Evolutionary conservation across 2,113 vertebrate genomes (phyloP).

Genomic region (Lonchura striata): DNA sequence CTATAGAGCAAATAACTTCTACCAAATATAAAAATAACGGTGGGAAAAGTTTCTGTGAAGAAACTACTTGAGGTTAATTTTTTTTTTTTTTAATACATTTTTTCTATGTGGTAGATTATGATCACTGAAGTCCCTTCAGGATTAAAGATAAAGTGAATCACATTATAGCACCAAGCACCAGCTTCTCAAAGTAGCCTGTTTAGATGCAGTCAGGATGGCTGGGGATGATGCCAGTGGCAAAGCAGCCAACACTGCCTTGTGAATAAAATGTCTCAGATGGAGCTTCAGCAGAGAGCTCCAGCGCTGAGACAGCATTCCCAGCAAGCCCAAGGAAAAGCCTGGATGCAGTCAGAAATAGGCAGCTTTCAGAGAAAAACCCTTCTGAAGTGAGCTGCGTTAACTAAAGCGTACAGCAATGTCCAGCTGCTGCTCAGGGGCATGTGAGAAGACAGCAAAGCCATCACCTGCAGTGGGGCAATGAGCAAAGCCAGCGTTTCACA

Average conservation of each 20-base stretch:
- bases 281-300: no score
- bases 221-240: background rate
- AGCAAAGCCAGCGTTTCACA: rapidly evolving
- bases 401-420: background rate
- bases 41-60: background rate
- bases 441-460: rapidly evolving
- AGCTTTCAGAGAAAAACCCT: no score
- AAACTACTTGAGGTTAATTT: background rate
- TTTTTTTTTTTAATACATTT: background rate
- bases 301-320: background rate
- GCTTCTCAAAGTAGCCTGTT: background rate
- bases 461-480: rapidly evolving
- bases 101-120: background rate
- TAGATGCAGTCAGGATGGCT: background rate
- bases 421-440: background rate
- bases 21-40: background rate
- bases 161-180: background rate
- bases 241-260: background rate
- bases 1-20: background rate
- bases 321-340: background rate
- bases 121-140: background rate
- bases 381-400: background rate
- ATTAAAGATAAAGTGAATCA: background rate
- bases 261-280: background rate
- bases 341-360: rapidly evolving